Base-by-base conservation (phyloP, 2,797 vertebrate genomes). In the Hozukius guyotensis region DNA sequence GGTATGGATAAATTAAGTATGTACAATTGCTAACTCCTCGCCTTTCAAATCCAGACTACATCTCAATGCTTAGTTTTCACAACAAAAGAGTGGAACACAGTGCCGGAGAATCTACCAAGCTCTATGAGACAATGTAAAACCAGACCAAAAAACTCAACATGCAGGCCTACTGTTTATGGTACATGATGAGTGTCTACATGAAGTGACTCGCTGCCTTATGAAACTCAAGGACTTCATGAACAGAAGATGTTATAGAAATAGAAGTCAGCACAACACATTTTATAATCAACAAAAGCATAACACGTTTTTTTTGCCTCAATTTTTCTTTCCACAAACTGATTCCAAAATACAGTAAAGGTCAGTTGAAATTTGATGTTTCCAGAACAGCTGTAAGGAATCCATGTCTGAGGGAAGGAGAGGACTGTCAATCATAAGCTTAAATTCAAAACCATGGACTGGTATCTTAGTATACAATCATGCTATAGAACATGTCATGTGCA, bases 1-100 rank as follows among this genome's bases (percentile, higher is more conserved):
- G 95, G 97, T 97, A 86, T 88, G 71, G 12, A 52, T 22, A 72
- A 5, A 25, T 8, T 14, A 27, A 25, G 10, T 31, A 32, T 71
- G 12, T 25, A 14, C 18, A 61, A 16, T 20, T n/a, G 31, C 11
- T 57, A 34, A 36, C 61, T 25, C 38, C 7, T 4, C 7, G 4
- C 5, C 31, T 62, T 22, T 31, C 25, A 79, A 78, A 72, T 53
- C 18, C 18, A 36, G 22, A 20, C 8, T 57, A 34, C 6, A 29
- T 31, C n/a, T 46, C 10, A 65, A 14, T 14, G 46, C 6, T n/a
- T 2, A 27, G 16, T 25, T 62, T 36, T 56, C 24, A n/a, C 62
- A 59, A 56, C 46, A 55, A 24, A 77, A 29, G 22, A 55, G 29
- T 65, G 2, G 1, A 49, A 52, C 10, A 36, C 29, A 20, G 22